These are phyloP conservation scores for Silurus aristotelis DNA, from an alignment of 2,797 vertebrate species.

Conservation along the genomic window DNA sequence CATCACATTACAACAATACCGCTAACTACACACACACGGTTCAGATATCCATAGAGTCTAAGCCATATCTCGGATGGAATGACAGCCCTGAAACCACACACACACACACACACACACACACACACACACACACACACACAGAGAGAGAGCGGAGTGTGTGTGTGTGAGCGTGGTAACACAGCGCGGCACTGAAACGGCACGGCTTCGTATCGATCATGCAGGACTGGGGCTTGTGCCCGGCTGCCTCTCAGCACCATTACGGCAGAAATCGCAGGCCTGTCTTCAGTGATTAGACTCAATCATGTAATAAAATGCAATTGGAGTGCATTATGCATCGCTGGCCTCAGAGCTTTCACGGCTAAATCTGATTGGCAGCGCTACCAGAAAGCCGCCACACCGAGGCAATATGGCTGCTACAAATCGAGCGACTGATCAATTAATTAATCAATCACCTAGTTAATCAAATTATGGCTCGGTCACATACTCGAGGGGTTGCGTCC, in stretches of 20 bases:
- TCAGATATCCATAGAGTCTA: not conserved
- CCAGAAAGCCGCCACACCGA: conserved; percentile 13
- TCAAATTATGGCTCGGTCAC: not conserved
- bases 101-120: not conserved
- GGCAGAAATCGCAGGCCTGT: conserved; percentile 30
- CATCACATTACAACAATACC: not conserved
- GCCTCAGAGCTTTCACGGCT: conserved; percentile 32
- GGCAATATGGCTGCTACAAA: conserved; percentile 11
- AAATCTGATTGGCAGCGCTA: conserved; percentile 29
- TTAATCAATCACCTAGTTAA: conserved; percentile 32
- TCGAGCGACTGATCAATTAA: conserved; percentile 28
- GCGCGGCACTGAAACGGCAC: conserved; percentile 16
- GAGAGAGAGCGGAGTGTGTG: not conserved
- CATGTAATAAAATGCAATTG: conserved; percentile 48
- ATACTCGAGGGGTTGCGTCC: not conserved
- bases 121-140: conserved; percentile 4
- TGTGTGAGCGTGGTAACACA: conserved; percentile 14
- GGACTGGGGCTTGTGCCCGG: conserved; percentile 18
- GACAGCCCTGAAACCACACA: not conserved
- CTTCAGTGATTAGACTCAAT: conserved; percentile 44
- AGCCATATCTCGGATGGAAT: not conserved
- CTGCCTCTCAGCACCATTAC: conserved; percentile 37
- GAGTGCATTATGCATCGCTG: conserved; percentile 39
- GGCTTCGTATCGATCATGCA: conserved; percentile 31
- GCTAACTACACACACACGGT: not conserved